phyloP scores from a whole-genome alignment of 2,888 invertebrate species.

The Gymnoscelis rufifasciata region DNA sequence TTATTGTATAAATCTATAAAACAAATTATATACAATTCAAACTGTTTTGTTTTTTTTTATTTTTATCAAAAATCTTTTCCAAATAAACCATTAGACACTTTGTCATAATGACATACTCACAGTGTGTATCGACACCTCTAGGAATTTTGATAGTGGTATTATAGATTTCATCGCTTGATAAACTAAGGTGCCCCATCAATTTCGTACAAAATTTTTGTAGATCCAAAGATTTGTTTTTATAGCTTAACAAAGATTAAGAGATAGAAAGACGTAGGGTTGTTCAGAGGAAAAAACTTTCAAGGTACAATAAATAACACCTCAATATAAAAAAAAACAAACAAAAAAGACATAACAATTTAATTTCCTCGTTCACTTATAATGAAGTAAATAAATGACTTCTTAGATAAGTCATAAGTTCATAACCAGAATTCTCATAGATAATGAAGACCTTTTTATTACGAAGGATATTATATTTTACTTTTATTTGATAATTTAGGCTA shows the following conservation, averaged over 20 bases:
- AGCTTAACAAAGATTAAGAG: slow-evolving; percentile 71
- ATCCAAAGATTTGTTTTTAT: slow-evolving; percentile 73
- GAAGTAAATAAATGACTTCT: too few relatives aligned
- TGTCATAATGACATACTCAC: slow-evolving; percentile 46
- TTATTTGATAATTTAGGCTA: slow-evolving; percentile 25
- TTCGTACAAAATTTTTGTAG: slow-evolving; percentile 74
- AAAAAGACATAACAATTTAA: too few relatives aligned
- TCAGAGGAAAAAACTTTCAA: slow-evolving; percentile 49
- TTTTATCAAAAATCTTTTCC: background rate
- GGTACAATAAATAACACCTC: slow-evolving; percentile 68
- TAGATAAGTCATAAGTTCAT: background rate
- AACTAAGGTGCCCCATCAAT: slow-evolving; percentile 69
- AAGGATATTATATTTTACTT: slow-evolving; percentile 15
- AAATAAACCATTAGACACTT: background rate
- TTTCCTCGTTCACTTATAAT: too few relatives aligned
- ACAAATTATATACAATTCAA: too few relatives aligned
- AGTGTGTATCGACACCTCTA: slow-evolving; percentile 75
- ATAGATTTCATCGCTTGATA: slow-evolving; percentile 65
- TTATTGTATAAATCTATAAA: too few relatives aligned
- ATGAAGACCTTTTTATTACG: slow-evolving; percentile 10
- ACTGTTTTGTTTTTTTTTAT: too few relatives aligned
- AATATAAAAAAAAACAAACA: slow-evolving; percentile 33
- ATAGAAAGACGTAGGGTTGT: slow-evolving; percentile 70
- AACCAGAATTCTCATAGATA: slow-evolving; percentile 9
- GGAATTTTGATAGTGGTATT: slow-evolving; percentile 69